Conservation (phyloP, 2,797 vertebrate species). For the Diglossa cyanea region DNA sequence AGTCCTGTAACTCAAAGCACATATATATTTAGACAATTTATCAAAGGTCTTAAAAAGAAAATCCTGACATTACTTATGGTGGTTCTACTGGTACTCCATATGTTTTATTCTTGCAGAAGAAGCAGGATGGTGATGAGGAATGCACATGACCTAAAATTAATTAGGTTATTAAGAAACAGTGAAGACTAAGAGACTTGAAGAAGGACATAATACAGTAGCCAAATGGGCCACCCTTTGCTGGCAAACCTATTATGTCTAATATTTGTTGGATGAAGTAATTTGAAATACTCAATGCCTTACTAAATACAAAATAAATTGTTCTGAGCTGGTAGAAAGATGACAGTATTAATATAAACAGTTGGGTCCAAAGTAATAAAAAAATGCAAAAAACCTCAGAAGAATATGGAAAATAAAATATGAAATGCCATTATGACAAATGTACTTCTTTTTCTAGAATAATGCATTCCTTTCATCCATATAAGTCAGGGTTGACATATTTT, state of each 20-base stretch:
- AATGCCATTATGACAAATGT: not conserved
- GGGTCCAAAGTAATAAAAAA: not conserved
- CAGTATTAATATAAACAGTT: not conserved
- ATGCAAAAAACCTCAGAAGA: not conserved
- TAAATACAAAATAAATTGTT: not conserved
- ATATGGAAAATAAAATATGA: not conserved
- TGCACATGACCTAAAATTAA: not conserved
- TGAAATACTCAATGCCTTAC: not conserved
- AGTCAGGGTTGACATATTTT: not conserved
- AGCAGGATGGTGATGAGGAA: not conserved
- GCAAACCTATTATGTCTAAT: not conserved
- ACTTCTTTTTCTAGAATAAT: not conserved
- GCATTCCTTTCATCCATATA: not conserved
- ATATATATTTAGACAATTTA: constrained; percentile 59
- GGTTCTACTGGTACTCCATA: not conserved
- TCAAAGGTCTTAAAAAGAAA: constrained; percentile 46
- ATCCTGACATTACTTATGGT: constrained; percentile 1
- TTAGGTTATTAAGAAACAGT: not conserved
- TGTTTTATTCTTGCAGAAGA: not conserved
- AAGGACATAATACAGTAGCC: not conserved
- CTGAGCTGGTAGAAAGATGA: not conserved
- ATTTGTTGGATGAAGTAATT: not conserved
- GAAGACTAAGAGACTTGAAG: not conserved
- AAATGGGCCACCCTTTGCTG: not conserved
- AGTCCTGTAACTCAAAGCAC: constrained; percentile 40